Percentiles rank a stretch among this genome's conserved stretches.
phyloP scores from a whole-genome alignment of 2,113 vertebrate genomes.

The Hippocampus abdominalis region DNA sequence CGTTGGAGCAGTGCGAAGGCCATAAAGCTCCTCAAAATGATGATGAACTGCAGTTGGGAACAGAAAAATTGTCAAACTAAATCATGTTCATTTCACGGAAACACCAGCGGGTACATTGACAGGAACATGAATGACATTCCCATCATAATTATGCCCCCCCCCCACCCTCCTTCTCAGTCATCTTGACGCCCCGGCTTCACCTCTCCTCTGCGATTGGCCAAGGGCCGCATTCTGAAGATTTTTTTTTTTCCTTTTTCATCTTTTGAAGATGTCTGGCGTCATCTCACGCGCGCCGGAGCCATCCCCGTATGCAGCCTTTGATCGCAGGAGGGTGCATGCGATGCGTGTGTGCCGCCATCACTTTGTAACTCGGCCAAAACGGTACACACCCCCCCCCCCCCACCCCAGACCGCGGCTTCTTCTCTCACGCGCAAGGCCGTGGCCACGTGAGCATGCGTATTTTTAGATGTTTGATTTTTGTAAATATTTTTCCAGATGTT shows the following conservation, averaged over 20 bases:
- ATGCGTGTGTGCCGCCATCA: background rate
- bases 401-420: background rate
- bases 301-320: background rate
- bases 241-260: background rate
- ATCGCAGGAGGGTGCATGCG: background rate
- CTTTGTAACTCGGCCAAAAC: background rate
- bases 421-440: background rate
- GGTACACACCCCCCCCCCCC: too few species aligned
- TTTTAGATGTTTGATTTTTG: background rate
- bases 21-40: too few species aligned
- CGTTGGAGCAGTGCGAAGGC: too few species aligned
- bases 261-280: background rate
- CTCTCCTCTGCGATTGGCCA: background rate
- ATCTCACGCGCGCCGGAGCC: background rate
- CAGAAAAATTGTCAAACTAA: background rate
- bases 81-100: background rate
- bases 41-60: too few species aligned
- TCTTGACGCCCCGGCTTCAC: constrained; percentile 1
- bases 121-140: background rate
- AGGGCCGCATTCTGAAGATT: background rate
- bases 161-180: background rate
- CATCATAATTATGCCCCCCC: background rate
- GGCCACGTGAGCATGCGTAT: background rate
- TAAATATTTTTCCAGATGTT: background rate
- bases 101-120: background rate